Evolutionary conservation across 2,888 invertebrate species (phyloP), one percentile per base, ranked within the genome.

Genomic region (Gerris lacustris): DNA sequence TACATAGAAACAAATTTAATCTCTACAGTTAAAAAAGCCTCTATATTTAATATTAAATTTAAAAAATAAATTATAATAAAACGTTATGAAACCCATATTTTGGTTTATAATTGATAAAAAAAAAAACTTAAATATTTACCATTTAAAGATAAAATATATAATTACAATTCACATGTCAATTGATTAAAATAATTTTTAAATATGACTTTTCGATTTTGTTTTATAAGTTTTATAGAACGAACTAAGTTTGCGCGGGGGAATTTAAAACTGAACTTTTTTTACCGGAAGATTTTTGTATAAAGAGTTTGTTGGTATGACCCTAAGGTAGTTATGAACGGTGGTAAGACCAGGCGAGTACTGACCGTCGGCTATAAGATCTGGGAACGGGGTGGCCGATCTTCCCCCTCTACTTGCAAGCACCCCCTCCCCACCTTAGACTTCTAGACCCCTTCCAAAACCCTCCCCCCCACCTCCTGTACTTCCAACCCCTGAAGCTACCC

Each of bases 11-110:
- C 62, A 62, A 62, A 11, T 31, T 31, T 31, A 31, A 31, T 31
- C 31, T 31, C 31, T 31, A 31, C 31, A 31, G 31, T 31, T 31
- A 31, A 31, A 31, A 31, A 31, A 31, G 5, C 55, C 15, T 55
- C 55, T 55, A 55, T 55, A 55, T 15, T 55, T 55, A 5, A 55
- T 55, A 55, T 55, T 55, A 55, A 55, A 55, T 55, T 55, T 55
- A 15, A 55, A 55, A 55, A 55, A 55, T 55, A 55, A 55, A 55
- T 55, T 55, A 55, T 11, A 55, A 55, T 55, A 55, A 55, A 55
- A 55, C 9, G 15, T 55, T 55, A 55, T 55, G 15, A 55, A 55
- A 55, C 55, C 55, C 55, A 55, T 55, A 11, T 55, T 55, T 55
- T 11, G 55, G 15, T 31, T 31, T 31, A 31, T 31, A 31, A 31